These are phyloP conservation scores for Leucophenga montana DNA, from an alignment of 2,888 invertebrate species.

Conservation along the genomic window DNA sequence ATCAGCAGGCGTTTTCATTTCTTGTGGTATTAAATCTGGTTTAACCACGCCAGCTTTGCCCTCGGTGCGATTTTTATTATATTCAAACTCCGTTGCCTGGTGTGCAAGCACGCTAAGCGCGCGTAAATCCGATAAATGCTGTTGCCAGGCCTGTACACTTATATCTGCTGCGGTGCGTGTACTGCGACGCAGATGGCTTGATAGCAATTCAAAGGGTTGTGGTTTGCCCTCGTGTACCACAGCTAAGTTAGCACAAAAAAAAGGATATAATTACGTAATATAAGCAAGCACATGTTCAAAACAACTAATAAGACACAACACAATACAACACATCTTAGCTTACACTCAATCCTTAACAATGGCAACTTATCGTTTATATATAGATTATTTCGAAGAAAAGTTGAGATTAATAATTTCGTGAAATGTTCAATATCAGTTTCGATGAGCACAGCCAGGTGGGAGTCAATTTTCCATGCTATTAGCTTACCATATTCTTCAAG, in stretches of 20 bases:
- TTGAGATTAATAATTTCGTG: constrained; percentile 79
- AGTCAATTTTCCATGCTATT: constrained; percentile 85
- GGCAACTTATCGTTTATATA: constrained; percentile 85
- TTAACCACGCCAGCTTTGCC: constrained; percentile 65
- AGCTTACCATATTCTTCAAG: constrained; percentile 86
- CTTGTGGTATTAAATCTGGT: constrained; percentile 67
- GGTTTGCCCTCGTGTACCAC: constrained; percentile 77
- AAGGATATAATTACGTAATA: background rate
- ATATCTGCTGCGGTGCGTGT: constrained; percentile 66
- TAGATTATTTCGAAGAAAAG: constrained; percentile 81
- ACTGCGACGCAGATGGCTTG: constrained; percentile 72
- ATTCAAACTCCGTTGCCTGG: constrained; percentile 72
- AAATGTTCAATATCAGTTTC: constrained; percentile 85
- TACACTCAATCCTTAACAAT: constrained; percentile 85
- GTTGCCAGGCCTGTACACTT: constrained; percentile 67
- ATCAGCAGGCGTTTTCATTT: constrained; percentile 52
- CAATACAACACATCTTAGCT: constrained; percentile 62
- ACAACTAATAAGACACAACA: constrained; percentile 7
- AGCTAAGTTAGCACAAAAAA: constrained; percentile 73
- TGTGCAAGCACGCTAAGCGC: constrained; percentile 69
- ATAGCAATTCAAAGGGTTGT: constrained; percentile 74
- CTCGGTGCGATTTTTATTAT: constrained; percentile 69
- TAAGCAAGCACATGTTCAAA: constrained; percentile 9
- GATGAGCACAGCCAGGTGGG: constrained; percentile 82
- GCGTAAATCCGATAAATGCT: constrained; percentile 69